Evolutionary conservation across 2,797 vertebrate species (phyloP), one percentile per base, ranked within the genome.

Genomic region (Hemibagrus guttatus): DNA sequence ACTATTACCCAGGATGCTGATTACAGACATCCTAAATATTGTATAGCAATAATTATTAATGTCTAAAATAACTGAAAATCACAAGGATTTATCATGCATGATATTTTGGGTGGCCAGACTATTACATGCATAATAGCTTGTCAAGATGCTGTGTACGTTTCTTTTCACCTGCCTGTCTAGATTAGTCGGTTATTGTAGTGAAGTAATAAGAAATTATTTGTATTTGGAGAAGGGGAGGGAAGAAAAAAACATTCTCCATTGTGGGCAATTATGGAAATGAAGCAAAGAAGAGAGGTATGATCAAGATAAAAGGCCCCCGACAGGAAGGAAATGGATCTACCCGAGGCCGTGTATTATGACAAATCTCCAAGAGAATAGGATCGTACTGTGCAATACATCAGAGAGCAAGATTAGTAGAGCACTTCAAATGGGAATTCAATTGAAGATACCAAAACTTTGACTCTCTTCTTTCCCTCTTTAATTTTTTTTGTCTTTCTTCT

Each of bases 331-430:
- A 93, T 91, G 91, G 92, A 92, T 94, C 93, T 93, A 91, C 91
- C 92, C 89, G 82, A 88, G 90, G 90, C 88, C 75, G 66, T 84
- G 92, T 95, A 95, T 95, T 95, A 95, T 95, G 94, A 96, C 94
- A 95, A 95, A 95, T 95, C 92, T 95, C 91, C 94, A 91, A 92
- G 90, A 93, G 90, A 94, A 95, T 93, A 92, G 92, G 92, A 94
- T 89, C 88, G 84, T 78, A 91, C 94, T 87, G 86, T 90, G 94
- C 91, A 91, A 95, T 94, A 93, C 91, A 95, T 95, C 94, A 93
- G 92, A 90, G 86, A 74, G 91, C 86, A 88, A 92, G 92, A 94
- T 93, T 81, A 93, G 89, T 92, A 93, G 89, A 90, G 88, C 86
- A 89, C 91, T 92, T 91, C 42, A 86, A 91, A 93, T 91, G 87